Evolutionary conservation across 1,140 invertebrate genomes (phyloP).

Genomic region (Drosophila grimshawi): DNA sequence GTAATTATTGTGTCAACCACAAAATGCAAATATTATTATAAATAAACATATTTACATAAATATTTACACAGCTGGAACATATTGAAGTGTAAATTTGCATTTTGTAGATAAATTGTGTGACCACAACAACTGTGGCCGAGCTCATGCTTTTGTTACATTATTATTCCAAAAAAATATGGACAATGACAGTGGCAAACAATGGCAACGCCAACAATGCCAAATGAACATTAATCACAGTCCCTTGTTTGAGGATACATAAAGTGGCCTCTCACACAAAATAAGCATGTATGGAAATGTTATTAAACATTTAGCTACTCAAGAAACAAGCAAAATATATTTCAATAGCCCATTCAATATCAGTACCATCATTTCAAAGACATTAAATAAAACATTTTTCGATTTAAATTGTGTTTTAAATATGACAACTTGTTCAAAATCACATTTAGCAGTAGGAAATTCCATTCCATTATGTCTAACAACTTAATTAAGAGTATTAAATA

Average conservation of each 20-base stretch:
- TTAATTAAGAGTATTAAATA: not conserved
- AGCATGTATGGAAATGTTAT: slow-evolving; percentile 33
- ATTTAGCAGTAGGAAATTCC: not conserved
- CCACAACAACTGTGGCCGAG: slow-evolving; percentile 28
- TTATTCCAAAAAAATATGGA: slow-evolving; percentile 57
- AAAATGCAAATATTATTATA: slow-evolving; percentile 39
- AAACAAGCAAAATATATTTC: no score
- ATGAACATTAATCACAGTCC: slow-evolving; percentile 65
- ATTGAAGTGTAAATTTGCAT: slow-evolving; percentile 29
- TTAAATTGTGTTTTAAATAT: no score
- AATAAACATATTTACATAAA: slow-evolving; percentile 1
- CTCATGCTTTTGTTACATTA: slow-evolving; percentile 43
- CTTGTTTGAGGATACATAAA: slow-evolving; percentile 39
- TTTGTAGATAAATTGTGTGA: slow-evolving; percentile 44
- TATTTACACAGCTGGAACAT: slow-evolving; percentile 23
- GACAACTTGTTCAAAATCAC: no score
- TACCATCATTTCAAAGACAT: no score
- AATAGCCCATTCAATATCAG: no score
- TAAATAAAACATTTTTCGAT: not conserved
- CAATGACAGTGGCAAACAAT: slow-evolving; percentile 71
- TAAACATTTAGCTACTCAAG: not conserved
- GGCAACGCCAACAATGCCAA: slow-evolving; percentile 39
- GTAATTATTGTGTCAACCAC: slow-evolving; percentile 47
- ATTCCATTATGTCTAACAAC: not conserved
- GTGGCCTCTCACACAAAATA: slow-evolving; percentile 14